Percentiles rank a stretch among this genome's conserved stretches.
Conservation (phyloP, 1,140 invertebrate species). For the Ostrea denselamellosa region DNA sequence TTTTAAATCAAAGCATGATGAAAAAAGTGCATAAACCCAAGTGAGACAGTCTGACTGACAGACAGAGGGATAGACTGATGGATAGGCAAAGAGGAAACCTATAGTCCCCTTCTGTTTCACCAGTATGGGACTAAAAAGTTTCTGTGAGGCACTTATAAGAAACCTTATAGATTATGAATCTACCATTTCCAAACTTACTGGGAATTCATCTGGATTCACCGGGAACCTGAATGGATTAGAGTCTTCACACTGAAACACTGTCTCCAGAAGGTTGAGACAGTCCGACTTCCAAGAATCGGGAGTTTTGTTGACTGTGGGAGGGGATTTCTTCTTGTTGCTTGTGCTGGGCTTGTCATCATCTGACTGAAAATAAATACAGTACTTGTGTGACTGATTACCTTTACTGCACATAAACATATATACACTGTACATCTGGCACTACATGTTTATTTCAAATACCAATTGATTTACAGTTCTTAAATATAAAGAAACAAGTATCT, state of each 20-base stretch:
- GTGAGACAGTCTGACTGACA: no score
- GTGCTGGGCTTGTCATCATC: conserved; percentile 45
- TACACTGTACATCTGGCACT: neutral
- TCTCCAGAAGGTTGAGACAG: conserved; percentile 70
- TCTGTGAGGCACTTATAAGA: neutral
- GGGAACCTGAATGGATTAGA: conserved; percentile 75
- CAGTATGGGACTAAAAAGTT: no score
- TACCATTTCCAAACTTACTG: conserved; percentile 63
- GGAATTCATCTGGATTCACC: conserved; percentile 71
- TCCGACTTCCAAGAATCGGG: conserved; percentile 73
- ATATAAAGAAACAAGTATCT: no score
- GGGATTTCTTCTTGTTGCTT: conserved; percentile 1
- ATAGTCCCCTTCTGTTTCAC: no score
- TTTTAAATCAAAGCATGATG: no score
- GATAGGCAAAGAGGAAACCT: no score
- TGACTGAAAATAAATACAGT: conserved; percentile 28
- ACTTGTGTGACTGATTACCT: no score
- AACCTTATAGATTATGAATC: neutral
- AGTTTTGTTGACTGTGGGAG: conserved; percentile 43
- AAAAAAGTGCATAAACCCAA: no score
- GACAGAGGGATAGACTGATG: no score
- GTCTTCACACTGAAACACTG: conserved; percentile 76
- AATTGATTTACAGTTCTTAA: no score
- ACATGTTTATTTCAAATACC: neutral
- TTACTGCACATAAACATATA: no score